Conservation (phyloP, 1,140 invertebrate species). For the Heliothis virescens region DNA sequence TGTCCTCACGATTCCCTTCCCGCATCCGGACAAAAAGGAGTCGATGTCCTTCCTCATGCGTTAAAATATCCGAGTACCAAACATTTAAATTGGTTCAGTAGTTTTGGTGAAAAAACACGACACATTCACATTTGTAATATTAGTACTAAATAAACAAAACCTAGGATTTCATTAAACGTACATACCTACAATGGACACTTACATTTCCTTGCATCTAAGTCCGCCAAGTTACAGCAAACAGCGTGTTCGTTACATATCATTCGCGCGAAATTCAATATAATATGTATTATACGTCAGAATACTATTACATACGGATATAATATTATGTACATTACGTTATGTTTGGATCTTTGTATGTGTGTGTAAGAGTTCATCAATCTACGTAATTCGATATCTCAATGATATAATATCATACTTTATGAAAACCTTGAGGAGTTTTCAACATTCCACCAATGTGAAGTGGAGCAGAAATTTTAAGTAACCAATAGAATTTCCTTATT, state of each 20-base stretch:
- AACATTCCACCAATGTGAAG: too few relatives aligned
- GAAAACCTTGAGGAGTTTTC: too few relatives aligned
- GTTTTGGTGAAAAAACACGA: too few relatives aligned
- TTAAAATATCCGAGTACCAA: too few relatives aligned
- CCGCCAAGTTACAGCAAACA: background rate
- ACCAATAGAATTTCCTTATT: too few relatives aligned
- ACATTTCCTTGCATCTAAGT: background rate
- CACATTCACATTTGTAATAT: background rate
- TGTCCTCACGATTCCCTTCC: too few relatives aligned
- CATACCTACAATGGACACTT: background rate
- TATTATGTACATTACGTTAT: background rate
- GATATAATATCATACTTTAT: too few relatives aligned
- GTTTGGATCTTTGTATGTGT: background rate
- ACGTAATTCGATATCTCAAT: background rate
- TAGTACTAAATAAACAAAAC: background rate
- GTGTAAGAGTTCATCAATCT: background rate
- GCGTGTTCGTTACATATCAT: conserved; percentile 4
- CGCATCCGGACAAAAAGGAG: too few relatives aligned
- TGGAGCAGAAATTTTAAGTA: too few relatives aligned
- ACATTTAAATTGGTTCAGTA: too few relatives aligned
- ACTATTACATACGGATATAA: background rate
- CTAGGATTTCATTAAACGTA: background rate
- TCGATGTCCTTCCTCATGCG: too few relatives aligned
- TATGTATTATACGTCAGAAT: background rate
- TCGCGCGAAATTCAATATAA: conserved; percentile 6